Conservation (phyloP, 2,888 invertebrate species). For the Hirtodrosophila histrioides region DNA sequence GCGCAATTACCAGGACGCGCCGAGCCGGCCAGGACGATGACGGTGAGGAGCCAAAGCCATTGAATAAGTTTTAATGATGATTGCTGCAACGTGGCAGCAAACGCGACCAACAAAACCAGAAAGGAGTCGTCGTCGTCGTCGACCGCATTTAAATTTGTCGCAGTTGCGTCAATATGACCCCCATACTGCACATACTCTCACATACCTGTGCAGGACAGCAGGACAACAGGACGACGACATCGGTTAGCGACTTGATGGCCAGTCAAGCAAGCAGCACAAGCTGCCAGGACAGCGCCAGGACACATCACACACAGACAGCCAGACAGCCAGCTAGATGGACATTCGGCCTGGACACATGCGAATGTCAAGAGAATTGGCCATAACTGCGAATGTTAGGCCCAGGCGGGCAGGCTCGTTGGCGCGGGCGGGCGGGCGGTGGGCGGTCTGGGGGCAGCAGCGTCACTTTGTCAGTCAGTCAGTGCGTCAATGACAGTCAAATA, state of each 20-base stretch:
- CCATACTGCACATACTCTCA: slow-evolving; percentile 28
- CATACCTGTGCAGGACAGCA: slow-evolving; percentile 56
- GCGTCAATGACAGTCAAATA: slow-evolving; percentile 80
- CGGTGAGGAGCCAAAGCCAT: slow-evolving; percentile 42
- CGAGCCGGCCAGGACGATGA: slow-evolving; percentile 13
- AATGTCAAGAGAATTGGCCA: slow-evolving; percentile 77
- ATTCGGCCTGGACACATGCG: slow-evolving; percentile 56
- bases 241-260: slow-evolving; percentile 78
- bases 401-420: no score
- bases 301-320: slow-evolving; percentile 23
- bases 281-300: slow-evolving; percentile 55
- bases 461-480: slow-evolving; percentile 69
- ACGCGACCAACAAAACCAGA: slow-evolving; percentile 36
- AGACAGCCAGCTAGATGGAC: slow-evolving; percentile 40
- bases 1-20: slow-evolving; percentile 48
- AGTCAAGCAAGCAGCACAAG: slow-evolving; percentile 65
- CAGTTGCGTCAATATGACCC: slow-evolving; percentile 72
- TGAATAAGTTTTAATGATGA: slow-evolving; percentile 82
- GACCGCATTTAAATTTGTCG: slow-evolving; percentile 80
- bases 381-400: slow-evolving; percentile 39
- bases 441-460: slow-evolving; percentile 20
- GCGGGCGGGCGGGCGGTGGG: background rate
- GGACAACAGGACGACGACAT: slow-evolving; percentile 34
- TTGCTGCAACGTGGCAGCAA: slow-evolving; percentile 76
- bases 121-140: slow-evolving; percentile 37